phyloP scores from a whole-genome alignment of 2,797 vertebrate species.

The Chelidonichthys spinosus region DNA sequence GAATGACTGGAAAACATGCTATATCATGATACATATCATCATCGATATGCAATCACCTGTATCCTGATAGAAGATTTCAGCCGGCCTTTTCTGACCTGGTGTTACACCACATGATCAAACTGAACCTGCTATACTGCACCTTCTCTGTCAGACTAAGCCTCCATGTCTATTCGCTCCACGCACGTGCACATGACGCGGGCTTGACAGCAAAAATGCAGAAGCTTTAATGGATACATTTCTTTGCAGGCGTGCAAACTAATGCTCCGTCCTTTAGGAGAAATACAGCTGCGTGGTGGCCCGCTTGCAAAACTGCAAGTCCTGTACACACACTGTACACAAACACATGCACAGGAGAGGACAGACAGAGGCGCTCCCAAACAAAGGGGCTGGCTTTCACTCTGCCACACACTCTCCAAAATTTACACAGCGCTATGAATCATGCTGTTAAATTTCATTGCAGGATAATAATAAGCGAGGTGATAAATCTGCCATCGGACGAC shows the following conservation, averaged over 20 bases:
- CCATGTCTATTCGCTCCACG: not conserved
- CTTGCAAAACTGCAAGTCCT: not conserved
- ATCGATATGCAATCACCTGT: too few relatives aligned
- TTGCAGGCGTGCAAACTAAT: not conserved
- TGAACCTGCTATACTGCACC: not conserved
- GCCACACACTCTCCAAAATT: slow-evolving; percentile 15
- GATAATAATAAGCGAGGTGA: slow-evolving; percentile 39
- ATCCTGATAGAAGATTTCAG: too few relatives aligned
- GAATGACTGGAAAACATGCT: too few relatives aligned
- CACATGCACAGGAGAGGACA: not conserved
- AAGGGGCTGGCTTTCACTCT: slow-evolving; percentile 12
- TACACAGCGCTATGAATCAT: slow-evolving; percentile 39
- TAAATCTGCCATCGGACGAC: slow-evolving; percentile 46
- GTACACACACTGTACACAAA: not conserved
- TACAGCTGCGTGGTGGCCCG: not conserved
- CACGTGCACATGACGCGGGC: not conserved
- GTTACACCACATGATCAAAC: slow-evolving; percentile 18
- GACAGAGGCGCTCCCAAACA: slow-evolving; percentile 18
- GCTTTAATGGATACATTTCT: not conserved
- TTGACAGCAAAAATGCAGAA: slow-evolving; percentile 17
- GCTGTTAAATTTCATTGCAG: slow-evolving; percentile 42
- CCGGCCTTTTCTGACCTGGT: slow-evolving; percentile 2
- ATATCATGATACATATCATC: too few relatives aligned
- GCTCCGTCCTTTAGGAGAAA: not conserved
- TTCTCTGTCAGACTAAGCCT: slow-evolving; percentile 25